Base-by-base conservation (phyloP, 2,888 invertebrate species). In the Fragum sueziense region DNA sequence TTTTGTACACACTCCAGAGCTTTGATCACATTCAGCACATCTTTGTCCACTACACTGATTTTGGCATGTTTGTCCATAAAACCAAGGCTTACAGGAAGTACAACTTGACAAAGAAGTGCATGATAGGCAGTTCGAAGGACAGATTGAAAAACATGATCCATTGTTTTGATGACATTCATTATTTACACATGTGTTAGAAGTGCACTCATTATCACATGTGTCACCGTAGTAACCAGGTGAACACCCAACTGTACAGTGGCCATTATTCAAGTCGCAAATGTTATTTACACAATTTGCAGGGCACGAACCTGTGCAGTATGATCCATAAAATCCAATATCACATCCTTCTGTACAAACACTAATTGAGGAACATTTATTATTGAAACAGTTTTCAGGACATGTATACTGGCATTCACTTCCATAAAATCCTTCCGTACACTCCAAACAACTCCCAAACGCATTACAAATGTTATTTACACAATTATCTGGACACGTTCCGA, bases 141-240 rank as follows among this genome's bases (percentile, higher is more conserved):
- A 57, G 9, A 27, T 4, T 7, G 57, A 2, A 4, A 27, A 2
- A 57, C 57, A 57, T 1, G 57, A 57, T 4, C 57, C 57, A n/a
- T 57, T 57, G 25, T n/a, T 57, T 57, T 57, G 57, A 57, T 6
- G 25, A 25, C 57, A 57, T 57, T 57, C 57, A 27, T 57, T n/a
- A 14, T 57, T 57, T 27, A 27, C 11, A 57, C 57, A 57, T 20
- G n/a, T 57, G 2, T 22, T n/a, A 11, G 52, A 52, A 27, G 27
- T 22, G 14, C 57, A 57, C 4, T 3, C 2, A 7, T 57, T 6
- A 2, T 57, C 6, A 25, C 57, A 57, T 7, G 6, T 2, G 27
- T 57, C 25, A 27, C 57, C 57, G 14, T 57, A n/a, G 14, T 27
- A 25, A 2, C 57, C 57, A 7, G 57, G 3, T 7, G n/a, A 4